Conservation (phyloP, 2,113 vertebrate genomes). For the Phocoena phocoena region DNA sequence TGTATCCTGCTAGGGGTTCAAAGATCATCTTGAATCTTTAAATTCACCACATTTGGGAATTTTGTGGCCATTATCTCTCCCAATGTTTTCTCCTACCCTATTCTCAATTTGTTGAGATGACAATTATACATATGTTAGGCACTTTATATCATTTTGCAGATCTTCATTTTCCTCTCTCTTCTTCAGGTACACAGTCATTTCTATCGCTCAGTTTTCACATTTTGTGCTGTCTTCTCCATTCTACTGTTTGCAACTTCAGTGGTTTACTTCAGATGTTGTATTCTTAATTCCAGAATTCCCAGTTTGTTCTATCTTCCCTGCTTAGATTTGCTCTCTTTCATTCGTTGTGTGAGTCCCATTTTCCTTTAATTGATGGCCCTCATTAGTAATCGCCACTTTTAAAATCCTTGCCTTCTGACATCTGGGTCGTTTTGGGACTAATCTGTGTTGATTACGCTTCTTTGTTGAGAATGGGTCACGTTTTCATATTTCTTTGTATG, state of each 20-base stretch:
- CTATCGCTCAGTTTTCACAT: rapidly evolving
- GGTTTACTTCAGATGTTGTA: not conserved
- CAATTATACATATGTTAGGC: not conserved
- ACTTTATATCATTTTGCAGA: not conserved
- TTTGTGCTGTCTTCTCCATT: not conserved
- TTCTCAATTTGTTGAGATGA: not conserved
- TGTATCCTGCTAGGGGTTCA: not conserved
- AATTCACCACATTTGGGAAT: not conserved
- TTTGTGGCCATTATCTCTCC: not conserved
- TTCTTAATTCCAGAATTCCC: not conserved
- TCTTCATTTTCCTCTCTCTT: not conserved
- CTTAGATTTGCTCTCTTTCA: not conserved
- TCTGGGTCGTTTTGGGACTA: not conserved
- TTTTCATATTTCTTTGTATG: not conserved
- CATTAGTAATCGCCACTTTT: not conserved
- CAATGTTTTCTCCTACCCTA: not conserved
- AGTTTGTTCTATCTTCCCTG: not conserved
- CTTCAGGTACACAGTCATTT: rapidly evolving
- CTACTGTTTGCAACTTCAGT: rapidly evolving
- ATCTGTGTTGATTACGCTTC: not conserved
- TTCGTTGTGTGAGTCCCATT: not conserved
- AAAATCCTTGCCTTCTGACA: not conserved
- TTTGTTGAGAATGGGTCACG: not conserved
- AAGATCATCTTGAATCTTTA: not conserved
- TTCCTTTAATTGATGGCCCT: not conserved